These are phyloP conservation scores for Venusia cambrica DNA, from an alignment of 2,888 invertebrate species.

Conservation along the genomic window DNA sequence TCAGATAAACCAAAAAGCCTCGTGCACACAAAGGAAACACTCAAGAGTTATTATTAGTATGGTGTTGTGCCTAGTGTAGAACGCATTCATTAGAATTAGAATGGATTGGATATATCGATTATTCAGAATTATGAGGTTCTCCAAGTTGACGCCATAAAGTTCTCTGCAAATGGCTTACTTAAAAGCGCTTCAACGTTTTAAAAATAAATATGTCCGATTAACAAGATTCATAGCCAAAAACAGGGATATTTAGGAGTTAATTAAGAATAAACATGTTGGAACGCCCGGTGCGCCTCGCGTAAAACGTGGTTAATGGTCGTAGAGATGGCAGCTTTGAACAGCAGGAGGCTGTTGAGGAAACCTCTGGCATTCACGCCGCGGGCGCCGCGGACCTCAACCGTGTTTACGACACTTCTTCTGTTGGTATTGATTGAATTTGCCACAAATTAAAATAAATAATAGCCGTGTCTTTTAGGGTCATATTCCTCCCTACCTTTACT, in stretches of 20 bases:
- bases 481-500: too few relatives aligned
- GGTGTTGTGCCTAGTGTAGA: constrained; percentile 62
- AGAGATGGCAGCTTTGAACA: constrained; percentile 64
- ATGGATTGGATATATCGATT: constrained; percentile 53
- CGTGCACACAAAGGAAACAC: constrained; percentile 56
- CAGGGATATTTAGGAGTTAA: constrained; percentile 73
- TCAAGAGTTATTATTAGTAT: constrained; percentile 62
- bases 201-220: constrained; percentile 69
- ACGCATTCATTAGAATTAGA: constrained; percentile 67
- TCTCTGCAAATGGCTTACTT: constrained; percentile 47
- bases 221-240: constrained; percentile 68
- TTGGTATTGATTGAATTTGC: constrained; percentile 59
- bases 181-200: constrained; percentile 45
- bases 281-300: constrained; percentile 61
- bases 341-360: constrained; percentile 62
- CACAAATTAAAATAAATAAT: constrained; percentile 61
- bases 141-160: constrained; percentile 34
- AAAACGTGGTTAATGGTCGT: constrained; percentile 68
- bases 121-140: constrained; percentile 24
- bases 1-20: constrained; percentile 61
- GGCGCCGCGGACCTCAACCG: constrained; percentile 44
- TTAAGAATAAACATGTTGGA: constrained; percentile 66
- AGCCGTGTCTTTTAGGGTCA: constrained; percentile 35
- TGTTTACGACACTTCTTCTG: constrained; percentile 60
- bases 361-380: constrained; percentile 50